Percentiles rank a stretch among this genome's conserved stretches.
phyloP scores from a whole-genome alignment of 2,797 vertebrate genomes.

The Lepilemur septentrionalis region DNA sequence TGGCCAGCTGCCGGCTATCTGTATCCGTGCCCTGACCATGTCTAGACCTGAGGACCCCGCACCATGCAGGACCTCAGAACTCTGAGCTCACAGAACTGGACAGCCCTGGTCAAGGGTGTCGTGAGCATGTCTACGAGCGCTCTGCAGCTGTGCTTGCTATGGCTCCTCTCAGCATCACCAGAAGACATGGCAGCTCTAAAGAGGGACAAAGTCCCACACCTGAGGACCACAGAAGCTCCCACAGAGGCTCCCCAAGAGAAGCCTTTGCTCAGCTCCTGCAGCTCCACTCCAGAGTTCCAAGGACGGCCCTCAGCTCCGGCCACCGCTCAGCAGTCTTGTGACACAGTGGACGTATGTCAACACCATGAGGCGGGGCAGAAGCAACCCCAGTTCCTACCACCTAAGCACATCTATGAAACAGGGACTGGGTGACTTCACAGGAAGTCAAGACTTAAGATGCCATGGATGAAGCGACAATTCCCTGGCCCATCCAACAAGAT shows the following conservation, averaged over 20 bases:
- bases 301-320: not conserved
- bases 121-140: not conserved
- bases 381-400: fast-evolving
- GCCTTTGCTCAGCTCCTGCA: not conserved
- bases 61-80: not conserved
- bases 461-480: not conserved
- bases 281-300: not conserved
- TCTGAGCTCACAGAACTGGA: not conserved
- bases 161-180: not conserved
- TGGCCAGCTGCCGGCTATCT: no score
- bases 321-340: not conserved
- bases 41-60: not conserved
- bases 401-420: not conserved
- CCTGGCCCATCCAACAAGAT: fast-evolving
- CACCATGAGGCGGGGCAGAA: not conserved
- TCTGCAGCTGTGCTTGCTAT: no score
- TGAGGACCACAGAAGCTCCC: not conserved
- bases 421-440: not conserved
- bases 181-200: not conserved
- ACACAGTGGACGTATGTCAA: not conserved
- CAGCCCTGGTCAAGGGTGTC: not conserved
- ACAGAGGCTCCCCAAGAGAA: not conserved
- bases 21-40: fast-evolving
- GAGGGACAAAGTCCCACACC: not conserved
- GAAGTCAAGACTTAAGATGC: not conserved